A percentile compares a stretch with the other conserved stretches of the same genome.
Evolutionary conservation across 2,797 vertebrate genomes (phyloP).

Genomic region (Manis javanica): DNA sequence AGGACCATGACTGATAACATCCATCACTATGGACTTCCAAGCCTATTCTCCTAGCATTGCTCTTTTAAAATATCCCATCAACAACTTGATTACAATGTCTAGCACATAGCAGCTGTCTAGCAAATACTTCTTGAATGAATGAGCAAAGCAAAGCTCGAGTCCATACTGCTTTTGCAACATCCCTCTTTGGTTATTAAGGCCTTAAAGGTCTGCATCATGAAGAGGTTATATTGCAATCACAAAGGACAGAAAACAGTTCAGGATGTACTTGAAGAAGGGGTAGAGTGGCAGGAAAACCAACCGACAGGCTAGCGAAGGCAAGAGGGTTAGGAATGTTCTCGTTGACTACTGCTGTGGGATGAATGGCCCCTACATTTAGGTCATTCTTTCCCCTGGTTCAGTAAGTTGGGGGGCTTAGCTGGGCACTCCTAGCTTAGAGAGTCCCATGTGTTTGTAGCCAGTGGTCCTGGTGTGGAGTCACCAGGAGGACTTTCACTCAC

Average conservation of each 20-base stretch:
- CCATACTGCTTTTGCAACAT: background rate
- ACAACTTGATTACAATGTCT: background rate
- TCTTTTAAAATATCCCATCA: background rate
- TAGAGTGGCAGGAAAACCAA: background rate
- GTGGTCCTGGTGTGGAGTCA: background rate
- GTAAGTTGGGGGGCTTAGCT: background rate
- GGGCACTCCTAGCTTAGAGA: background rate
- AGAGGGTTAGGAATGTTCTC: fast-evolving
- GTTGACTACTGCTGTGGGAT: background rate
- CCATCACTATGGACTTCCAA: fast-evolving
- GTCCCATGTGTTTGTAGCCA: fast-evolving
- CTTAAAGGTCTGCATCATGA: background rate
- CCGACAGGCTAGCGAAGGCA: fast-evolving
- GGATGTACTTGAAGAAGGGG: too few relatives aligned
- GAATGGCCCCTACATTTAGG: fast-evolving
- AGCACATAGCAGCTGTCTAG: background rate
- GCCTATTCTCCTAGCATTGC: fast-evolving
- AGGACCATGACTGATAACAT: background rate
- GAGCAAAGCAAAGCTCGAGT: background rate
- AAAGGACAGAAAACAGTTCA: background rate
- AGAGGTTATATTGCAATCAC: background rate
- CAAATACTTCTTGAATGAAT: background rate
- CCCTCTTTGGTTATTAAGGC: background rate
- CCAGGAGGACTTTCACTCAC: background rate
- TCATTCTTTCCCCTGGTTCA: fast-evolving